Base-by-base conservation (phyloP, 2,113 vertebrate species). In the Cairina moschata region DNA sequence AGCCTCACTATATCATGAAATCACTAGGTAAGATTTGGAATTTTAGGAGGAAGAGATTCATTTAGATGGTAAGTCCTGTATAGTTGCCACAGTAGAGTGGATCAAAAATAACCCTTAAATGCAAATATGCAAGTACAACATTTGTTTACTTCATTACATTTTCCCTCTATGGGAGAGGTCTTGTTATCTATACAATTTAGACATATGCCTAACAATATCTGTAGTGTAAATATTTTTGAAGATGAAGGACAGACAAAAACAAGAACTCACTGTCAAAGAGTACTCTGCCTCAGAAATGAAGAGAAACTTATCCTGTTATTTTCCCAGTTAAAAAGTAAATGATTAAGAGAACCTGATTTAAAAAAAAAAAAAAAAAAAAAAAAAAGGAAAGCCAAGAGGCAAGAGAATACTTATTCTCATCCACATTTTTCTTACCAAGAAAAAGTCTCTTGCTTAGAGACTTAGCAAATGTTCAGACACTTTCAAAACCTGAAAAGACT, bases 91-190 rank as follows among this genome's bases (percentile, higher is more conserved):
- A 96, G 65, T 23, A 83, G 28, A 9, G 73, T 3, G 9, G 92
- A 96, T 97, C 94, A 96, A 95, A 90, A 14, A 72, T 42, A 92
- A 80, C 93, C 96, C 94, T 96, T 42, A 79, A 93, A 88, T 92
- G 62, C 95, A 94, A 97, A 91, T 87, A 90, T 59, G n/a, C 55
- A 93, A 91, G 63, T 46, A n/a, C 50, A 63, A n/a, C 50, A 63
- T 93, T 94, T 91, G 86, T 95, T 90, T 89, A 82, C 88, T 72
- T 63, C 42, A 83, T 76, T 54, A 89, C 40, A 44, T 77, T 86
- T 75, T 79, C 58, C 58, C 66, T 93, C 66, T 86, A 22, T 69
- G 71, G 77, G 76, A 93, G 48, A 82, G 83, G 17, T 54, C 83
- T 78, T 89, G 38, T 58, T 93, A 84, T 84, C 93, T 91, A 83